Conservation (phyloP, 2,113 vertebrate genomes). For the Psilopogon haemacephalus region DNA sequence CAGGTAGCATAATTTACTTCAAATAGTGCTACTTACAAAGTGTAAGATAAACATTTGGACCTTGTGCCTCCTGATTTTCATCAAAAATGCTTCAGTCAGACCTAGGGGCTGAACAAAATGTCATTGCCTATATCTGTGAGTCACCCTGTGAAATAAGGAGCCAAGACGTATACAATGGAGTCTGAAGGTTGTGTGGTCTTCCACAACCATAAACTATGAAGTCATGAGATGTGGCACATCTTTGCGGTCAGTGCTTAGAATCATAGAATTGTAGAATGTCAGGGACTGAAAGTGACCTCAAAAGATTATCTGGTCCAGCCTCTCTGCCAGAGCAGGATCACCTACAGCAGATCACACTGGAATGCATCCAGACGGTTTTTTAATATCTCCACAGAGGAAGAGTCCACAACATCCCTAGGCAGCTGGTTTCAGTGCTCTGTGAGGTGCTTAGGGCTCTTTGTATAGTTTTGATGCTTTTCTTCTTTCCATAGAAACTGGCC, state of each 20-base stretch:
- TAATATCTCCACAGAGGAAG: no score
- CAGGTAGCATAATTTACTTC: slow-evolving; percentile 8
- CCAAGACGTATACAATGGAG: accelerated
- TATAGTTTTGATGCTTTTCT: background rate
- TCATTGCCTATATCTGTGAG: background rate
- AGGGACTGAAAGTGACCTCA: no score
- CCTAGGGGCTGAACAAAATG: background rate
- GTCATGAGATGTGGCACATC: background rate
- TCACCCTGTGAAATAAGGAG: background rate
- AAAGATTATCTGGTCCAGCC: no score
- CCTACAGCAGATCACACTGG: no score
- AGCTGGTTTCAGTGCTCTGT: no score
- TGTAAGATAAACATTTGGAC: slow-evolving; percentile 21
- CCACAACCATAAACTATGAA: background rate
- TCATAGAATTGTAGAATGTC: no score
- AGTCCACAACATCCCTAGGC: no score
- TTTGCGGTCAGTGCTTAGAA: background rate
- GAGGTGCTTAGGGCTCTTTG: background rate
- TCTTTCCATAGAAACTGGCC: background rate
- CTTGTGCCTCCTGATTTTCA: background rate
- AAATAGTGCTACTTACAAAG: background rate
- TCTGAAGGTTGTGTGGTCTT: background rate
- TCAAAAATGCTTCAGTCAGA: background rate
- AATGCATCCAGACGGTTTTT: no score
- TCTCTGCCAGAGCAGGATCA: no score